Base-by-base conservation (phyloP, 2,113 vertebrate genomes). In the Sterrhoptilus dennistouni region DNA sequence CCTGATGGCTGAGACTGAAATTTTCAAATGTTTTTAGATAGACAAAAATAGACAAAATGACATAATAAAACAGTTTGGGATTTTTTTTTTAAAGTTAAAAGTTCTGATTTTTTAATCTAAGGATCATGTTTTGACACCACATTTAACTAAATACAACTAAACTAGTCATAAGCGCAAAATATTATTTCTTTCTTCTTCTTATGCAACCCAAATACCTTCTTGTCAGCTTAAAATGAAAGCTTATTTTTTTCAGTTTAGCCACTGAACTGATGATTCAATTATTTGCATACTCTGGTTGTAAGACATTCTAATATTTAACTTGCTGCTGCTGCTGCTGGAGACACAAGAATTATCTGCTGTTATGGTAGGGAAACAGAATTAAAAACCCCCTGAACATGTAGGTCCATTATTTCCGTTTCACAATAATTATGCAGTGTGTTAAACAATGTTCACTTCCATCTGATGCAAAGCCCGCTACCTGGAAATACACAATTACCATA, bases 401-500 rank as follows among this genome's bases (percentile, higher is more conserved):
- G 56, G 93, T 88, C 89, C 78, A 92, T 92, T 94, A 83, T 96
- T 96, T 97, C 87, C 21, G 0, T 88, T 97, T 81, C 87, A 60
- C 44, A 49, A 92, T 95, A 86, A 94, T 94, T 94, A 85, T 77
- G 79, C 53, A 83, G 88, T 14, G 7, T 87, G 90, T 96, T 96
- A 93, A 78, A 66, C 87, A 95, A 90, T 90, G 69, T 90, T 92
- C 66, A 89, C n/a, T 88, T 95, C 91, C 70, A 87, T 89, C 87
- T 95, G 53, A 64, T 71, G 91, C 90, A 90, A 86, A 91, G 81
- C 77, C 80, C 0, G 38, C 74, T 93, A 96, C 90, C 83, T 95
- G 80, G 78, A 93, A 94, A 86, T 93, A 89, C 86, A 88, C 87
- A 93, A 97, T 98, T 98, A 98, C 85, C 95, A 94, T 95, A 94